Base-by-base conservation (phyloP, 1,140 invertebrate genomes). In the Littorina saxatilis region DNA sequence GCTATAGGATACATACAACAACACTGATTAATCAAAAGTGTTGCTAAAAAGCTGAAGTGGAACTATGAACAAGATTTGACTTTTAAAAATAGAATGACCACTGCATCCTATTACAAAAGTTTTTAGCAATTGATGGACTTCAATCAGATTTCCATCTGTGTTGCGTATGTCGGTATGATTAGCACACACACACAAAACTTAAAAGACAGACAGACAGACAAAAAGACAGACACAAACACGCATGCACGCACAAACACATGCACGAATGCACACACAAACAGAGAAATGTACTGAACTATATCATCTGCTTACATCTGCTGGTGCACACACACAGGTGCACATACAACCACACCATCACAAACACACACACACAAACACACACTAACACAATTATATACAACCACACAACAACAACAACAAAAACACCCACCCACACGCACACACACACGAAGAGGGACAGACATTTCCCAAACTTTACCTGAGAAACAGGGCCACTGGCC, bases 161-260 rank as follows among this genome's bases (percentile, higher is more conserved):
- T n/a, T n/a, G n/a, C n/a, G n/a, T n/a, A n/a, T n/a, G n/a, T n/a
- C n/a, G n/a, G n/a, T n/a, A n/a, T n/a, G n/a, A 23, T n/a, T n/a
- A 7, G 23, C 58, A 61, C 58, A 23, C 58, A 23, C 27, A 29
- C n/a, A 7, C 58, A n/a, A 11, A 7, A 23, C 7, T 23, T 5
- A 5, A 61, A 9, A 61, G 4, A 29, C 20, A n/a, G 9, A 61
- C 20, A 61, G 5, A 29, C 23, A n/a, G 58, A 23, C 23, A 23
- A 7, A n/a, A 11, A 23, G 4, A 23, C n/a, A 61, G 9, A 61
- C 58, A 61, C 58, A 61, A 9, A 61, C 58, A 61, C 58, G 27
- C 58, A 61, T 23, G n/a, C 58, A 61, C 58, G n/a, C 58, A 61
- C 58, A 61, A 9, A 61, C 58, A 61, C 58, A 61, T 23, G n/a